Evolutionary conservation across 1,140 invertebrate genomes (phyloP).

Genomic region (Drosophila nasuta): DNA sequence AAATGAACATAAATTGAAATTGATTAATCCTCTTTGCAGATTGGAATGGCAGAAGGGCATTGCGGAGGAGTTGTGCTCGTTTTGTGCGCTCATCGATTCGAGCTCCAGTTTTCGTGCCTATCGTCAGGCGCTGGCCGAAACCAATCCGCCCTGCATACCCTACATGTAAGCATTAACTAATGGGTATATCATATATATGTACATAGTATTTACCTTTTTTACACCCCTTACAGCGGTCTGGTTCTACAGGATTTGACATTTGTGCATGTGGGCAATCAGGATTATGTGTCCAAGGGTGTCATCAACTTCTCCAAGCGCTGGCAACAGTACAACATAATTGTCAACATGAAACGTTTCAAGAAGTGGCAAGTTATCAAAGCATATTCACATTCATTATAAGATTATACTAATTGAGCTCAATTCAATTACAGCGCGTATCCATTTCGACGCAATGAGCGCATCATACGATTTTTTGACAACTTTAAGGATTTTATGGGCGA

Average conservation of each 20-base stretch:
- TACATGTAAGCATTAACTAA: constrained; percentile 92
- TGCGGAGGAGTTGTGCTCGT: constrained; percentile 96
- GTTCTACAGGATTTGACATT: constrained; percentile 99
- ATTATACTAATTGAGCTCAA: not conserved
- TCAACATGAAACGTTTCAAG: constrained; percentile 98
- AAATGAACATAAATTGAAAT: too few species aligned
- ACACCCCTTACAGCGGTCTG: constrained; percentile 90
- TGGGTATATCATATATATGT: constrained; percentile 1
- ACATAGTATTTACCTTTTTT: not conserved
- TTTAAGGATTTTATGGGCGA: constrained; percentile 98
- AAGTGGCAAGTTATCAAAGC: constrained; percentile 89
- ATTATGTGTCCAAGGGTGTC: constrained; percentile 93
- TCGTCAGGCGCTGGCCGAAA: constrained; percentile 96
- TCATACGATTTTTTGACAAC: constrained; percentile 98
- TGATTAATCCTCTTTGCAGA: constrained; percentile 79
- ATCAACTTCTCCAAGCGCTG: constrained; percentile 99
- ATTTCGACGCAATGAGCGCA: constrained; percentile 96
- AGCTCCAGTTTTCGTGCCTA: constrained; percentile 98
- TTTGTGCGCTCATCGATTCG: constrained; percentile 97
- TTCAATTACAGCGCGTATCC: constrained; percentile 88
- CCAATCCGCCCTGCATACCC: constrained; percentile 98
- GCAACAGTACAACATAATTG: constrained; percentile 99
- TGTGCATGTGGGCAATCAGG: constrained; percentile 98
- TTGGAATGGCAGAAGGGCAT: constrained; percentile 98
- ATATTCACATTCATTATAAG: not conserved